phyloP scores from a whole-genome alignment of 1,140 invertebrate genomes.

The Zelostemma sp. region DNA sequence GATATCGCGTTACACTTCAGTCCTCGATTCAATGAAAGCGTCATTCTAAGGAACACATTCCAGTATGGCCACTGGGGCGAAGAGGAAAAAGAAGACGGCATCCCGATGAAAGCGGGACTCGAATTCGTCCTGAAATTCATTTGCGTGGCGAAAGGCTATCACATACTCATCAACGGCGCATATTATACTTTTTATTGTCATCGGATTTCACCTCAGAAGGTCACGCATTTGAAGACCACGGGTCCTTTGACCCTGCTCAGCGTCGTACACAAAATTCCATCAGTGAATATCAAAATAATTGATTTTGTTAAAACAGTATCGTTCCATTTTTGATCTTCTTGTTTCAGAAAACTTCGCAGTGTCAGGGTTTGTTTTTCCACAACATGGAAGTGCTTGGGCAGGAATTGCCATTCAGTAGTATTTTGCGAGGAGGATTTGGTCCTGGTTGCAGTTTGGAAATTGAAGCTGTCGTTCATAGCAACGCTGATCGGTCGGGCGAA shows the following conservation, averaged over 20 bases:
- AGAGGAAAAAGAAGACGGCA: constrained; percentile 77
- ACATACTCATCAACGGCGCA: constrained; percentile 76
- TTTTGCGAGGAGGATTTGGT: no score
- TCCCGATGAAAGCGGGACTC: constrained; percentile 78
- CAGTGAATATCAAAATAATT: constrained; percentile 52
- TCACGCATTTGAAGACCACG: constrained; percentile 78
- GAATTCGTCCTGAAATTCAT: constrained; percentile 76
- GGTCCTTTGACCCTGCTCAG: constrained; percentile 79
- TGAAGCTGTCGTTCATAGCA: no score
- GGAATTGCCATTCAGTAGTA: no score
- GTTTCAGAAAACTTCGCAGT: no score
- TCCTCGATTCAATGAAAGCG: constrained; percentile 78
- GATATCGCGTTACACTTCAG: constrained; percentile 87
- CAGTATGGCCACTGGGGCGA: constrained; percentile 79
- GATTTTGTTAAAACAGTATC: constrained; percentile 4
- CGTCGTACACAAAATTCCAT: constrained; percentile 76
- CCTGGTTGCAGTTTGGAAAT: no score
- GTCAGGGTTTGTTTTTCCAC: no score
- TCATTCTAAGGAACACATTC: constrained; percentile 83
- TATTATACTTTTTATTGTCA: constrained; percentile 80
- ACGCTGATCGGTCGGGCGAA: no score
- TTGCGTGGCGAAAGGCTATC: constrained; percentile 73
- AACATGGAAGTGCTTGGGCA: no score
- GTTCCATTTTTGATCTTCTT: no score
- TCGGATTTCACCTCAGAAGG: constrained; percentile 77